Base-by-base conservation (phyloP, 2,888 invertebrate genomes). In the Pollenia amentaria region DNA sequence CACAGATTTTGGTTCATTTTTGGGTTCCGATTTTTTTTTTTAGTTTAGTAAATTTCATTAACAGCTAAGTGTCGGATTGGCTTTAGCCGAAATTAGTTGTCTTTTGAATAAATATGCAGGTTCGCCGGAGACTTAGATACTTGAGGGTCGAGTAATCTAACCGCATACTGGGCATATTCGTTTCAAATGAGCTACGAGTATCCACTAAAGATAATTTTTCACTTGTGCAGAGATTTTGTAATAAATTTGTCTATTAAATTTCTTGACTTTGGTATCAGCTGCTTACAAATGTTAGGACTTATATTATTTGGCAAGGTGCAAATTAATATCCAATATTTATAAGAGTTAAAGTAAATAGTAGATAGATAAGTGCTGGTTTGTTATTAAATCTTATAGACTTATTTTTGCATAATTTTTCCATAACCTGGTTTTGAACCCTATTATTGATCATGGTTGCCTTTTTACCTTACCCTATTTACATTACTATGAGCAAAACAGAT, bases 101-200 rank as follows among this genome's bases (percentile, higher is more conserved):
- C 4, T 16, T 21, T 0, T 3, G 14, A 57, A 72, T 55, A 70
- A 57, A 55, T 44, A 14, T 11, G 1, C 12, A 57, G 9, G 57
- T 57, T 40, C 44, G 57, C n/a, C 21, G 44, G 21, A 55, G 12
- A 42, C 21, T 72, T 72, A 44, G 57, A 57, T 55, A 42, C 72
- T 72, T 72, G 72, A 72, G 55, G 14, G 72, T 72, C 21, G 72
- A 72, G 72, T 21, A 40, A 3, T 44, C 44, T 72, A 57, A 57
- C 72, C 57, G 72, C 55, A 57, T 9, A 11, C 16, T 7, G 42
- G n/a, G 57, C 2, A 7, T 14, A 29, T 57, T 11, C 9, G 9
- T 57, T 29, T 55, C 10, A 8, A 1, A 12, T 55, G 16, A 12
- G 18, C 18, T 9, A 18, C 2, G 3, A 3, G 9, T 46, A 10